A percentile compares a stretch with the other conserved stretches of the same genome.
These are phyloP conservation scores for Percopsis transmontana DNA, from an alignment of 2,113 vertebrate genomes.

Conservation along the genomic window DNA sequence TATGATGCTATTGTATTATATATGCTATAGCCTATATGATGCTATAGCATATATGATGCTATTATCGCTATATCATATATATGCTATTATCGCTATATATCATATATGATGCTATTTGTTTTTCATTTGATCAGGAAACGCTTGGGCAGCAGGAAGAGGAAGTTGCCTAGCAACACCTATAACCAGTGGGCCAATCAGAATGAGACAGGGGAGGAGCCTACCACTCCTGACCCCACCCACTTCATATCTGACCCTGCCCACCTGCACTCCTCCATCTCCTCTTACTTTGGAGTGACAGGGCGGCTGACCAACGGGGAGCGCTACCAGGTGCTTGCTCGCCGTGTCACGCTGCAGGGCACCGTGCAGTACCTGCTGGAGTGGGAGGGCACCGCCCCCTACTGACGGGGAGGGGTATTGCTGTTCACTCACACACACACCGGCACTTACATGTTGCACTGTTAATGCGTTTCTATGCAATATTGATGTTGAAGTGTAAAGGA, in stretches of 20 bases:
- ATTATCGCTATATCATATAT: too few species aligned
- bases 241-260: slow-evolving; percentile 77
- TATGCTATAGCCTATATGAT: too few species aligned
- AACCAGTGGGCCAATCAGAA: slow-evolving; percentile 75
- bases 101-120: too few species aligned
- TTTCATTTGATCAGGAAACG: slow-evolving; percentile 73
- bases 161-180: slow-evolving; percentile 82
- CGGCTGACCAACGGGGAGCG: slow-evolving; percentile 90
- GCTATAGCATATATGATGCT: too few species aligned
- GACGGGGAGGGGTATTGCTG: slow-evolving; percentile 14
- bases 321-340: slow-evolving; percentile 91
- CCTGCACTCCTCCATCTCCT: slow-evolving; percentile 94
- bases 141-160: slow-evolving; percentile 92
- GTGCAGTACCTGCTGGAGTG: slow-evolving; percentile 97
- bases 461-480: too few species aligned
- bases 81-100: too few species aligned
- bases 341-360: slow-evolving; percentile 88
- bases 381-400: slow-evolving; percentile 94
- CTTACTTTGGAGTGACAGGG: slow-evolving; percentile 89
- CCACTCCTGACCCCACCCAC: slow-evolving; percentile 51
- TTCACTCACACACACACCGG: too few species aligned
- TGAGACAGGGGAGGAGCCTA: slow-evolving; percentile 74
- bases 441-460: too few species aligned
- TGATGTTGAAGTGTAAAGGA: too few species aligned
- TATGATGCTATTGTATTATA: too few species aligned